Evolutionary conservation across 2,113 vertebrate genomes (phyloP), one percentile per base, ranked within the genome.

Genomic region (Oryzias javanicus): DNA sequence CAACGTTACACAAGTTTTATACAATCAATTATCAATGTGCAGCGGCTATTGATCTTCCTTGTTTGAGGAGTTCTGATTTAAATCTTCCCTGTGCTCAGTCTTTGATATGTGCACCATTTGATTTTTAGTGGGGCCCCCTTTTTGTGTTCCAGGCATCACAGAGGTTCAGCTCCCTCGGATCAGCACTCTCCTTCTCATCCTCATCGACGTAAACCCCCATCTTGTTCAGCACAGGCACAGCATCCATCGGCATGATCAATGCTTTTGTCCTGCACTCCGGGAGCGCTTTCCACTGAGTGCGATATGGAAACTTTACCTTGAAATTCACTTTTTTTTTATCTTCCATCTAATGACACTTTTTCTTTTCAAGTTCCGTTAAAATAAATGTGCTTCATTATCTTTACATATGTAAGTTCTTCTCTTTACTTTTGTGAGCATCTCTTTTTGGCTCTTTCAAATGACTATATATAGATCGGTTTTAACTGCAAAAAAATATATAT

Each of bases 231-330:
- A 24, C 5, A 4, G 46, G 50, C 25, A 7, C 60, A 64, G 60
- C 60, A 46, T 54, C 50, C 29, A 27, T 46, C 50, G 35, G 20
- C 19, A 64, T 64, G 60, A 64, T 62, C 60, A 62, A 62, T 62
- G 49, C 49, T 45, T 60, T 49, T 16, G 58, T 49, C 49, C 22
- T 22, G 14, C 16, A 61, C 40, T 51, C 17, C 6, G 42, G 49
- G 20, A 61, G 19, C 15, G 13, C 25, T 54, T 64, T 64, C 60
- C 49, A 52, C 41, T 35, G 24, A 53, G 25, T 42, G 45, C 12
- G 7, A 29, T 20, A 45, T 45, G 2, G 18, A 14, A 7, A 53
- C 49, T 5, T 35, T 48, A 59, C 14, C 45, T 59, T 47, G 12
- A 59, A 35, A 53, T 46, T 22, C 50, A 35, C 35, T 35, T 35